Conservation (phyloP, 2,797 vertebrate genomes). For the Notoglanidium macrostoma region DNA sequence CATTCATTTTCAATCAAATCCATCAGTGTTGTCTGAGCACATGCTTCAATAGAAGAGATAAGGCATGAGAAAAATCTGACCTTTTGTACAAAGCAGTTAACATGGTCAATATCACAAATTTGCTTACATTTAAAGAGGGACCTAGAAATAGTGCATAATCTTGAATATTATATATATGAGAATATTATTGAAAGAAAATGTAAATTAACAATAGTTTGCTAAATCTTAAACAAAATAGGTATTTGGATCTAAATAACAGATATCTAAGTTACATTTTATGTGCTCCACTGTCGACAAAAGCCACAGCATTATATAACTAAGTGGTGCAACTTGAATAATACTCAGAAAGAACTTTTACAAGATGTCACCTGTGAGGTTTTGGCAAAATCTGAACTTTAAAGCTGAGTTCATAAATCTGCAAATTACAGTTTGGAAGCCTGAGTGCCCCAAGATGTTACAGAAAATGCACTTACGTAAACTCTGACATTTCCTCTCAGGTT, state of each 20-base stretch:
- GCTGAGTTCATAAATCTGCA: conserved; percentile 17
- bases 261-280: background rate
- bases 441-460: background rate
- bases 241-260: background rate
- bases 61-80: too few relatives aligned
- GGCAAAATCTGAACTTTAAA: conserved; percentile 11
- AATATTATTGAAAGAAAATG: background rate
- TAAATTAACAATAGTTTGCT: background rate
- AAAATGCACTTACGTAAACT: conserved; percentile 29
- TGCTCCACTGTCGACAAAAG: background rate
- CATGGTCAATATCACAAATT: too few relatives aligned
- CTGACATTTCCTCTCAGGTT: conserved; percentile 21
- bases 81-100: too few relatives aligned
- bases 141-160: too few relatives aligned
- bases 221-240: background rate
- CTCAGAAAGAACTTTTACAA: background rate
- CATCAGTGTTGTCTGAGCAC: too few relatives aligned
- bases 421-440: conserved; percentile 25
- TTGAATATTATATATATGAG: background rate
- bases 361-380: background rate
- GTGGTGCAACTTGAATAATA: background rate
- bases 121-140: too few relatives aligned
- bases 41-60: background rate
- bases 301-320: too few relatives aligned
- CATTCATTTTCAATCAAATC: too few relatives aligned